Evolutionary conservation across 2,888 invertebrate genomes (phyloP), one percentile per base, ranked within the genome.

Genomic region (Oscheius sp.): DNA sequence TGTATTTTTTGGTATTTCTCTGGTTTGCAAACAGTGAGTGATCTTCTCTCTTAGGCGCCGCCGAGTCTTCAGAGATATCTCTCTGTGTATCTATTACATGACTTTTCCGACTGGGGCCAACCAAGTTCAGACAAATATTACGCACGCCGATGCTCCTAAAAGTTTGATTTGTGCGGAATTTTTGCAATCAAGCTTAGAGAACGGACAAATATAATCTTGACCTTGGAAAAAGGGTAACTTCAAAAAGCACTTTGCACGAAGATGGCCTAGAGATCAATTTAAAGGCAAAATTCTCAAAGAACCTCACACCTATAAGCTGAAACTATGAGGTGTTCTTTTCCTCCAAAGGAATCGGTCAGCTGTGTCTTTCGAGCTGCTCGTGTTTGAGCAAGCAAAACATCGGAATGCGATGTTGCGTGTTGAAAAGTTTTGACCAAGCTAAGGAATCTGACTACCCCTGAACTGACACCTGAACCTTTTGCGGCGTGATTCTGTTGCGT

Each of bases 1-100:
- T 16, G 66, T 27, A 66, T 66, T 66, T 66, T 66, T 66, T 66
- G 66, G 66, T 52, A 66, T 66, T 43, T 55, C 35, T n/a, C 27
- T 21, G 61, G 25, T 61, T 18, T 45, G 61, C 61, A 61, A 61
- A 61, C 61, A 61, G 61, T 55, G n/a, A 55, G 21, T 61, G 61
- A 13, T 61, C 59, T 35, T 35, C 35, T 59, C 41, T 27, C 61
- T 58, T 16, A 18, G 66, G 66, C 66, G 66, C 66, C 66, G 66
- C 41, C 29, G 66, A 49, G 66, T 66, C 66, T 66, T 66, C 66
- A 52, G 52, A 25, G 52, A 27, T 66, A 61, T 58, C 58, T 49
- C 25, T 66, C 66, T 66, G 66, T 66, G 66, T 66, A 66, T 66
- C 66, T 52, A 66, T 66, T 66, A 66, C 66, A 66, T 66, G 66